Base-by-base conservation (phyloP, 1,140 invertebrate species). In the Drosophila cardini region DNA sequence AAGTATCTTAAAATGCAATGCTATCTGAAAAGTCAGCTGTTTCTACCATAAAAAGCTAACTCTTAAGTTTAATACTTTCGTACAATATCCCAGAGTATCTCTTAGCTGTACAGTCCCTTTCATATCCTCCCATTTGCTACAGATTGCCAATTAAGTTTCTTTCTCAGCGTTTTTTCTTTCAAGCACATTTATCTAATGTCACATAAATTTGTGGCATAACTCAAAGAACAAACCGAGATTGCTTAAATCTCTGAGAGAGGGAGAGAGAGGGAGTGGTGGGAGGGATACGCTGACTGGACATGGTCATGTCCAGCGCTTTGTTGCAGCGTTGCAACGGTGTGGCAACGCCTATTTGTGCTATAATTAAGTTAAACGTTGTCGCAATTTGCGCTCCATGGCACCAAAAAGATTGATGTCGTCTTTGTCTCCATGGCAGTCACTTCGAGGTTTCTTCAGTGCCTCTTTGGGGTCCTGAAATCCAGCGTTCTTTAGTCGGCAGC, bases 291-390 rank as follows among this genome's bases (percentile, higher is more conserved):
- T 32, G 40, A 26, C 42, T 61, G 70, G 73, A 83, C 78, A 76
- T 78, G 78, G 74, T 73, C 85, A 83, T 87, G 72, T 76, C 71
- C 83, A 26, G 21, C 21, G 21, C 21, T 26, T 26, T 26, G 21
- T 26, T 26, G 21, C 21, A 75, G 46, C 36, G 60, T 50, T 63
- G 60, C 34, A 50, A 36, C 50, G 50, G 30, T 76, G 78, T 76
- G 70, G 79, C 72, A 80, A 89, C 84, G 84, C 84, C 84, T 84
- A 89, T 89, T 89, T 89, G 80, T 78, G 85, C 74, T 64, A 72
- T 90, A 89, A 90, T 89, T 90, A 89, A 89, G 84, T 89, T 90
- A 89, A 89, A 89, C 84, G 84, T 89, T 89, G 84, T 90, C 84
- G 84, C 80, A 84, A 83, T 84, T 82, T 84, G 80, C 80, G 80